phyloP scores from a whole-genome alignment of 1,140 invertebrate genomes.

The Plutomurus gul region DNA sequence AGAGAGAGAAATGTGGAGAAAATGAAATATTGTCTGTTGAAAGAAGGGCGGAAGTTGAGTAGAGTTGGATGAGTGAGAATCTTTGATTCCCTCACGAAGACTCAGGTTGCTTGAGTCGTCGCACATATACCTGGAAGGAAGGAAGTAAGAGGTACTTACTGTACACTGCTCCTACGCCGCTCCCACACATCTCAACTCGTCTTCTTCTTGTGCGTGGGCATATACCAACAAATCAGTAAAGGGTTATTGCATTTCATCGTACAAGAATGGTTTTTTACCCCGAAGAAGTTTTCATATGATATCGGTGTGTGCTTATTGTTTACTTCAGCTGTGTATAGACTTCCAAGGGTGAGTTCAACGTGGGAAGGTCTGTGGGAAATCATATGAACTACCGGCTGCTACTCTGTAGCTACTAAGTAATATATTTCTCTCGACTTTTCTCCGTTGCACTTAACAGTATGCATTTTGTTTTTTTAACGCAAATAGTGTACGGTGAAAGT shows the following conservation, averaged over 20 bases:
- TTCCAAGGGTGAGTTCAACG: too few species aligned
- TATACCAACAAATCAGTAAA: too few species aligned
- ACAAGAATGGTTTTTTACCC: too few species aligned
- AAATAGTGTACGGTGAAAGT: too few species aligned
- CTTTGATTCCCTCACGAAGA: not conserved
- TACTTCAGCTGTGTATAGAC: too few species aligned
- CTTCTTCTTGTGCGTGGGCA: too few species aligned
- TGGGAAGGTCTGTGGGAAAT: constrained; percentile 7
- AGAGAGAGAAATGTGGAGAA: not conserved
- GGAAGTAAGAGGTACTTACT: not conserved
- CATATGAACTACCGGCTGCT: constrained; percentile 4
- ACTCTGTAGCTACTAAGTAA: constrained; percentile 9
- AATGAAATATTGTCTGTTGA: not conserved
- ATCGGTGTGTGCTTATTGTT: not conserved
- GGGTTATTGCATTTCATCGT: not conserved
- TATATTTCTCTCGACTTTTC: not conserved
- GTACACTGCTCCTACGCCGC: not conserved
- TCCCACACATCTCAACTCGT: not conserved
- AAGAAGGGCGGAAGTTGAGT: not conserved
- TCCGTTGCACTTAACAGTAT: too few species aligned
- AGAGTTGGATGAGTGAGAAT: not conserved
- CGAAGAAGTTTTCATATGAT: not conserved
- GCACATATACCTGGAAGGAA: constrained; percentile 12
- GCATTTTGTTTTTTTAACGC: too few species aligned
- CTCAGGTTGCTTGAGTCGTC: not conserved